phyloP scores from a whole-genome alignment of 2,888 invertebrate genomes.

The Dorcus parallelipipedus region DNA sequence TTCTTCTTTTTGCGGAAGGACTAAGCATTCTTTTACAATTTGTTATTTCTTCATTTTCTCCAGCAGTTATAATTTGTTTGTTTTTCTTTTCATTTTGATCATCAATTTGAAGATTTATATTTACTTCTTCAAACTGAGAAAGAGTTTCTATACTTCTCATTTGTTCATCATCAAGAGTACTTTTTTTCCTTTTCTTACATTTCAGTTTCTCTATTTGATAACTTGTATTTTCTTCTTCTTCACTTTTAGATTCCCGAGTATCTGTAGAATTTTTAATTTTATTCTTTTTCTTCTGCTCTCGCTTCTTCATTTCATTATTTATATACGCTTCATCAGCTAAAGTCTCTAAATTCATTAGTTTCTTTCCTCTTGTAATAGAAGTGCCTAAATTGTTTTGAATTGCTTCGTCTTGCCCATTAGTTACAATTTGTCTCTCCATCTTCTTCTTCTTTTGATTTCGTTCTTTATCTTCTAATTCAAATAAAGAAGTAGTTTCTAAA shows the following conservation, averaged over 20 bases:
- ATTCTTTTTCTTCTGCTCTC: conserved; percentile 15
- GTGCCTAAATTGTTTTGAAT: background rate
- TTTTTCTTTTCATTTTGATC: background rate
- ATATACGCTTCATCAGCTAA: conserved; percentile 2
- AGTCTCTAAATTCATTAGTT: conserved; percentile 1
- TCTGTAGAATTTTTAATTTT: no score
- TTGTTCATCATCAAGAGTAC: background rate
- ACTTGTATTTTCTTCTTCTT: conserved; percentile 22
- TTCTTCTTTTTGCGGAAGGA: background rate
- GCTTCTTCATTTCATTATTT: conserved; percentile 6
- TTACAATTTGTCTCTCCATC: background rate
- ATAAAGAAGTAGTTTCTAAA: background rate
- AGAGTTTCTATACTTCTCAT: conserved; percentile 16
- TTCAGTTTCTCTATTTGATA: conserved; percentile 4
- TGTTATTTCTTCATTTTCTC: background rate
- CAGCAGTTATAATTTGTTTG: background rate
- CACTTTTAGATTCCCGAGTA: no score
- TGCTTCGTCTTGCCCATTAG: background rate
- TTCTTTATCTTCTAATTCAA: background rate
- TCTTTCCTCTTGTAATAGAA: conserved; percentile 2
- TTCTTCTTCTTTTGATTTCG: conserved; percentile 8
- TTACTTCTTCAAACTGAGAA: no score
- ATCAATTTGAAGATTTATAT: conserved; percentile 4
- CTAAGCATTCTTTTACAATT: background rate
- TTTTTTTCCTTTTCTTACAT: conserved; percentile 4